These are phyloP conservation scores for Indicator maculatus DNA, from an alignment of 2,113 vertebrate species.

Conservation along the genomic window DNA sequence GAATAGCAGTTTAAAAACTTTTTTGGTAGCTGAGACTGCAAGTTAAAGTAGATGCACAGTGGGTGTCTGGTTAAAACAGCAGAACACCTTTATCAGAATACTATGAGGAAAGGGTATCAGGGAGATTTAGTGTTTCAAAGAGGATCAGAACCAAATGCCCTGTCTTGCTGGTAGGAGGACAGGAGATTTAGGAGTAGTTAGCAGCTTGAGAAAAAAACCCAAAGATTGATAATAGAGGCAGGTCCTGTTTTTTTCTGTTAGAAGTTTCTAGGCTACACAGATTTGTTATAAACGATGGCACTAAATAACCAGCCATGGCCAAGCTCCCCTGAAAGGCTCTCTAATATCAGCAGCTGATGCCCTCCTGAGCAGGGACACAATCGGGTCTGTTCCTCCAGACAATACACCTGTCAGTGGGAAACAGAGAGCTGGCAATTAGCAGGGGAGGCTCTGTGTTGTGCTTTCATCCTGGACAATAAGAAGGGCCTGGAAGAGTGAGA, in stretches of 20 bases:
- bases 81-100: not conserved
- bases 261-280: conserved; percentile 51
- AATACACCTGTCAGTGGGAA: conserved; percentile 72
- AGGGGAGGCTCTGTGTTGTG: conserved; percentile 38
- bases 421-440: conserved; percentile 78
- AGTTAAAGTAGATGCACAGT: not conserved
- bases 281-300: conserved; percentile 33
- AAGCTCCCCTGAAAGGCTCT: conserved; percentile 31
- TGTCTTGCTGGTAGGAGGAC: not conserved
- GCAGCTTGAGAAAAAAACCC: not conserved
- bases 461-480: conserved; percentile 77
- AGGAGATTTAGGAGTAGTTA: conserved; percentile 25
- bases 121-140: not conserved
- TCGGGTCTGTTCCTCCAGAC: conserved; percentile 79
- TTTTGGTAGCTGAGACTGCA: not conserved
- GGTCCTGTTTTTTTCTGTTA: not conserved
- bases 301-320: conserved; percentile 4
- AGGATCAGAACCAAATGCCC: not conserved
- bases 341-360: conserved; percentile 57
- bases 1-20: not conserved
- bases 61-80: not conserved
- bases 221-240: not conserved
- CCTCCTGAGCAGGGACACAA: conserved; percentile 70
- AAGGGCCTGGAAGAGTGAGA: conserved; percentile 79
- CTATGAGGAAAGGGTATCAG: not conserved